phyloP scores from a whole-genome alignment of 2,797 vertebrate species.

The Enteromius mattozi region DNA sequence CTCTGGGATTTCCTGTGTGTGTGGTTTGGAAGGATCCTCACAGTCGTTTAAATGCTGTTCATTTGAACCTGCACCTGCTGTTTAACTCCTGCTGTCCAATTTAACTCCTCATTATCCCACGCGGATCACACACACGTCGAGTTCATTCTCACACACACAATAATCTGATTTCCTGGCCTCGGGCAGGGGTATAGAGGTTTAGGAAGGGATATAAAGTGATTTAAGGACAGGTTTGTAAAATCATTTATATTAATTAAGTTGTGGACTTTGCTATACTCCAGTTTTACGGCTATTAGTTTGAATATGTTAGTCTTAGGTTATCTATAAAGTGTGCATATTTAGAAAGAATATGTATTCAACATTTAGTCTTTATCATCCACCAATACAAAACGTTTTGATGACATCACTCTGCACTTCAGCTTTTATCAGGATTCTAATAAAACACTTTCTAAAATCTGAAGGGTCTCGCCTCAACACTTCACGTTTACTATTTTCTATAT shows the following conservation, averaged over 20 bases:
- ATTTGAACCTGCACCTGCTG: slow-evolving; percentile 25
- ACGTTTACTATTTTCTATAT: too few species aligned
- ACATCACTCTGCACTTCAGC: too few species aligned
- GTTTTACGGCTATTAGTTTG: background rate
- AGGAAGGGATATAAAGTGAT: background rate
- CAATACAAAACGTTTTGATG: too few species aligned
- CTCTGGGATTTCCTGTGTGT: slow-evolving; percentile 44
- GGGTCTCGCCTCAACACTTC: too few species aligned
- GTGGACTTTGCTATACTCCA: background rate
- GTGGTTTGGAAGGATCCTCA: background rate
- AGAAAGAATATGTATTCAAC: background rate
- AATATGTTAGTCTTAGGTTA: background rate
- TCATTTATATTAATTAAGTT: background rate
- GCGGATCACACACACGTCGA: background rate
- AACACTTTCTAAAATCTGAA: too few species aligned
- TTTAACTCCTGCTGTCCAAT: slow-evolving; percentile 18
- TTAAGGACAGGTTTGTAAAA: background rate
- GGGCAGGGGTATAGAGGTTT: background rate
- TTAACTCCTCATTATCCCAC: background rate
- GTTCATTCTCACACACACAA: background rate
- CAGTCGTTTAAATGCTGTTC: slow-evolving; percentile 8
- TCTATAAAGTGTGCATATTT: too few species aligned
- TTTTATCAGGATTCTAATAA: too few species aligned
- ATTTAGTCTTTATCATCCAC: too few species aligned
- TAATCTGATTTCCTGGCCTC: slow-evolving; percentile 12